Base-by-base conservation (phyloP, 2,888 invertebrate genomes). In the Lamproptera curius region DNA sequence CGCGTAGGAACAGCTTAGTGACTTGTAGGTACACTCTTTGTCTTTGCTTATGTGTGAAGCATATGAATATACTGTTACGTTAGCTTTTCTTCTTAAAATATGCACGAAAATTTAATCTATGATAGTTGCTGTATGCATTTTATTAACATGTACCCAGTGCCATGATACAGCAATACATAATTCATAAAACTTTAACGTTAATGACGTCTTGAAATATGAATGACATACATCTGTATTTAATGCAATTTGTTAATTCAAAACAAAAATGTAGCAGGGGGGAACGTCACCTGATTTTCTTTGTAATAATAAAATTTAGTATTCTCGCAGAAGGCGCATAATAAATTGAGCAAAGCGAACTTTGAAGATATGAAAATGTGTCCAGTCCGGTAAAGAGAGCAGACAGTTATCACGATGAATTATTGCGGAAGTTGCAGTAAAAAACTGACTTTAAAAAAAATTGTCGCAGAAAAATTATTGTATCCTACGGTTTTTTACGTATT, bases 331-430 rank as follows among this genome's bases (percentile, higher is more conserved):
- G 20, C 34, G 45, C 31, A 45, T 45, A 45, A 45, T 34, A 45
- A 45, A 45, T 45, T 39, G 39, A 39, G 39, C 31, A 33, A 45
- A 15, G 36, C 39, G 23, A 39, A 39, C 11, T 45, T 34, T 11
- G 14, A 34, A 45, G 34, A 45, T 39, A 34, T 23, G 34, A 33
- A 38, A 34, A 38, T 39, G 39, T 31, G 44, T 31, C 38, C 38
- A 17, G 44, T 14, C 38, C 17, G 11, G 39, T 23, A 34, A 45
- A 33, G 23, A 31, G 33, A 39, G n/a, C n/a, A 13, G 39, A 45
- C 33, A 23, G 45, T 39, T 45, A 39, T 45, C 39, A 20, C 14
- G 2, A 9, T 34, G 39, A 39, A 39, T 20, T 39, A 45, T 45
- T 39, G 34, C 23, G 8, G 10, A 11, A 39, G 23, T 45, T 34